Base-by-base conservation (phyloP, 2,888 invertebrate genomes). In the Drosophila lacicola region DNA sequence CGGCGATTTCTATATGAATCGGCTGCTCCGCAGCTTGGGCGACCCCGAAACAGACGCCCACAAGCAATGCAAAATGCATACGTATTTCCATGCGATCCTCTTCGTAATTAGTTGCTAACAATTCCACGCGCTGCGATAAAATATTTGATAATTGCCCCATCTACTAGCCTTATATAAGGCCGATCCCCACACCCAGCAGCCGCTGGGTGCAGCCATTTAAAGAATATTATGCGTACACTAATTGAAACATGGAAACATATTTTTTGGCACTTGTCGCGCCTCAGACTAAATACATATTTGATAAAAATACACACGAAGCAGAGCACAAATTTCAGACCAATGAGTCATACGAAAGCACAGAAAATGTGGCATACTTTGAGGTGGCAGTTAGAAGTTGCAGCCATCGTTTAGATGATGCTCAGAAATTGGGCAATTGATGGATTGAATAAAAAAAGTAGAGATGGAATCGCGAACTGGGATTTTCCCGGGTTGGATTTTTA, bases 221-320 rank as follows among this genome's bases (percentile, higher is more conserved):
- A 19, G 21, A 47, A 46, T 34, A 14, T 50, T 37, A 45, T 60
- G 46, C 74, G 51, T 45, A 63, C 82, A 65, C 46, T 80, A 70
- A 81, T 69, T 69, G 79, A 45, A 70, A 80, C 80, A 80, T 72
- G 71, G 61, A 72, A 82, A 79, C 61, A 75, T 64, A 61, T 70
- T 75, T 55, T 70, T 53, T 17, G 41, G 56, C 78, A 54, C 74
- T 73, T 73, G 65, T 72, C 70, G 56, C 37, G 36, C 55, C 39
- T 33, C 19, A 42, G 46, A 13, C 36, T 62, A 55, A 51, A 42
- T 41, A 29, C 29, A 29, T 29, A 51, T 46, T 34, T 14, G 80
- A 74, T 74, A 74, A 74, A 55, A 44, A 17, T 9, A 34, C 13
- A 55, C 9, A 39, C 29, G 29, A 19, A 8, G 29, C 9, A 9